These are phyloP conservation scores for Eira barbara DNA, from an alignment of 2,113 vertebrate genomes.

Conservation along the genomic window DNA sequence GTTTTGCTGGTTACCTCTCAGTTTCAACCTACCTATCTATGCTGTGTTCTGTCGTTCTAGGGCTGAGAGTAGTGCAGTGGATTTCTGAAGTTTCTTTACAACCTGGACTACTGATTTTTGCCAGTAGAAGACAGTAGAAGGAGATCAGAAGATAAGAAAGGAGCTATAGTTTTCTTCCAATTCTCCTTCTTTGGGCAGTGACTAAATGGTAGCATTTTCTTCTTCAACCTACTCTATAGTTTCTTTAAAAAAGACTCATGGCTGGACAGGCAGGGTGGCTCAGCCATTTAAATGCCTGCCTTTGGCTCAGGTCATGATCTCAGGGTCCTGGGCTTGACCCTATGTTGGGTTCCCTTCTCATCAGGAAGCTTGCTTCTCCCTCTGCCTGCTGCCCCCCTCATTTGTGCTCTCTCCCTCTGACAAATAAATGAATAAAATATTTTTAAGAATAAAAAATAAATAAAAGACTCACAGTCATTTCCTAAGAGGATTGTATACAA, in stretches of 20 bases:
- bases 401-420: too few relatives aligned
- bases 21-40: accelerated
- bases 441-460: too few relatives aligned
- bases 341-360: too few relatives aligned
- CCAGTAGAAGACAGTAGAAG: not conserved
- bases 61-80: not conserved
- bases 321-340: too few relatives aligned
- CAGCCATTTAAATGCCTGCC: too few relatives aligned
- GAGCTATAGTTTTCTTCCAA: not conserved
- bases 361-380: too few relatives aligned
- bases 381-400: too few relatives aligned
- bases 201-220: not conserved
- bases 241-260: not conserved
- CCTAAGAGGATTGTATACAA: not conserved
- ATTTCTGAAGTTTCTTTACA: not conserved
- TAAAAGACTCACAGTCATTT: not conserved
- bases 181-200: not conserved
- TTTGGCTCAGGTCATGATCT: too few relatives aligned
- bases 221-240: not conserved
- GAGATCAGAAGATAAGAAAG: not conserved
- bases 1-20: not conserved
- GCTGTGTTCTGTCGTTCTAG: not conserved
- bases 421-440: too few relatives aligned
- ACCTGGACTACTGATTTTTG: not conserved
- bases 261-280: too few relatives aligned